Evolutionary conservation across 2,797 vertebrate species (phyloP).

Genomic region (Geotrypetes seraphini): DNA sequence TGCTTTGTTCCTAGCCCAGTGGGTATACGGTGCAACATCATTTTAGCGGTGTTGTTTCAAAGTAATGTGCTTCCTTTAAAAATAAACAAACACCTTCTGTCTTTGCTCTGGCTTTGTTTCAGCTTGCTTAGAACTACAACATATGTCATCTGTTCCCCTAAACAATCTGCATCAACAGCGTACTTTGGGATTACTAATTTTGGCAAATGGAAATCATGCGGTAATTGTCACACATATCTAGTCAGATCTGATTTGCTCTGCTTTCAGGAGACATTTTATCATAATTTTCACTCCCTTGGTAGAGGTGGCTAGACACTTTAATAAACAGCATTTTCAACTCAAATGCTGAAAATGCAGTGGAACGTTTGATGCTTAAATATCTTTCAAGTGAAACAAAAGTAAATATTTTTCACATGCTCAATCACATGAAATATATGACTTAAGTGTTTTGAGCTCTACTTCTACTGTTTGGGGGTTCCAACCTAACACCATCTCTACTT

Average conservation of each 20-base stretch:
- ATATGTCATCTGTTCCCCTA: constrained; percentile 17
- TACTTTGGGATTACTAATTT: constrained; percentile 11
- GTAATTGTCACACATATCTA: not conserved
- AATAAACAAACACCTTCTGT: constrained; percentile 34
- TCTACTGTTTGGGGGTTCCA: too few species aligned
- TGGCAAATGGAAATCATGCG: constrained; percentile 21
- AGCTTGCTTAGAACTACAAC: constrained; percentile 15
- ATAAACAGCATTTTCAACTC: too few species aligned
- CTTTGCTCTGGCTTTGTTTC: constrained; percentile 24
- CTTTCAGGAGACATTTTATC: constrained; percentile 11
- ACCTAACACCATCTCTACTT: too few species aligned
- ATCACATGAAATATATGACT: too few species aligned
- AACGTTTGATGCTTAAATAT: too few species aligned
- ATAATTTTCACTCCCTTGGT: constrained; percentile 3
- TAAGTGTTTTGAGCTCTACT: too few species aligned
- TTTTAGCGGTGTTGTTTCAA: not conserved
- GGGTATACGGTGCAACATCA: not conserved
- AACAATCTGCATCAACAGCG: constrained; percentile 6
- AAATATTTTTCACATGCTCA: too few species aligned
- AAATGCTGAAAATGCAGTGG: too few species aligned
- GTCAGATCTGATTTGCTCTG: constrained; percentile 21
- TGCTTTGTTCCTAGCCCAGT: constrained; percentile 3
- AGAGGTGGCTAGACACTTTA: not conserved
- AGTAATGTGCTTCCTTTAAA: constrained; percentile 18
- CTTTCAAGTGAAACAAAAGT: too few species aligned